phyloP scores from a whole-genome alignment of 1,140 invertebrate species.

The Diabrotica undecimpunctata region DNA sequence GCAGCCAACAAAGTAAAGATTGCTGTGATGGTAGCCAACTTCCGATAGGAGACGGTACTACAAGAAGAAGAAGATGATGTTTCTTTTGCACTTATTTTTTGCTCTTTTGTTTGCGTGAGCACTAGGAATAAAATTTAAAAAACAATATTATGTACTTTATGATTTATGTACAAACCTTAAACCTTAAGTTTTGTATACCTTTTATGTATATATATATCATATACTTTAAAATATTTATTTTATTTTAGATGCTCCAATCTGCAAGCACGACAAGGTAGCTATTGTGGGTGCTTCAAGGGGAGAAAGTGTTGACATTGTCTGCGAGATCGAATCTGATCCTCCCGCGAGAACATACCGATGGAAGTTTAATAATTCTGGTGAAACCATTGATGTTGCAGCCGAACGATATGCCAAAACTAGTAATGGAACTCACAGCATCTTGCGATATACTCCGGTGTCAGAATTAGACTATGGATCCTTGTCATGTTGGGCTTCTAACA shows the following conservation, averaged over 20 bases:
- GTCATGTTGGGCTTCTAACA: constrained; percentile 77
- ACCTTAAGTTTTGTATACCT: too few species aligned
- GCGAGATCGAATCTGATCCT: constrained; percentile 84
- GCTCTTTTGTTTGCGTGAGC: too few species aligned
- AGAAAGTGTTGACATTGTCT: constrained; percentile 78
- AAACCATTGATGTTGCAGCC: constrained; percentile 72
- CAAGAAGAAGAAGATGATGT: too few species aligned
- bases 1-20: too few species aligned
- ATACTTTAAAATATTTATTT: neutral
- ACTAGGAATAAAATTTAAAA: too few species aligned
- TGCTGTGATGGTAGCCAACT: too few species aligned
- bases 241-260: constrained; percentile 75
- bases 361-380: constrained; percentile 87
- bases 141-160: too few species aligned
- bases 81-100: too few species aligned
- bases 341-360: constrained; percentile 79
- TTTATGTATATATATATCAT: too few species aligned
- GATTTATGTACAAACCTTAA: too few species aligned
- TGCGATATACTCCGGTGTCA: constrained; percentile 66
- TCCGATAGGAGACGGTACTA: too few species aligned
- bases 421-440: constrained; percentile 63
- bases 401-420: constrained; percentile 63
- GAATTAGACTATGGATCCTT: constrained; percentile 77
- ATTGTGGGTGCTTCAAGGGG: constrained; percentile 80
- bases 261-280: constrained; percentile 67